These are phyloP conservation scores for Tyrannus savana DNA, from an alignment of 2,113 vertebrate genomes.

Conservation along the genomic window DNA sequence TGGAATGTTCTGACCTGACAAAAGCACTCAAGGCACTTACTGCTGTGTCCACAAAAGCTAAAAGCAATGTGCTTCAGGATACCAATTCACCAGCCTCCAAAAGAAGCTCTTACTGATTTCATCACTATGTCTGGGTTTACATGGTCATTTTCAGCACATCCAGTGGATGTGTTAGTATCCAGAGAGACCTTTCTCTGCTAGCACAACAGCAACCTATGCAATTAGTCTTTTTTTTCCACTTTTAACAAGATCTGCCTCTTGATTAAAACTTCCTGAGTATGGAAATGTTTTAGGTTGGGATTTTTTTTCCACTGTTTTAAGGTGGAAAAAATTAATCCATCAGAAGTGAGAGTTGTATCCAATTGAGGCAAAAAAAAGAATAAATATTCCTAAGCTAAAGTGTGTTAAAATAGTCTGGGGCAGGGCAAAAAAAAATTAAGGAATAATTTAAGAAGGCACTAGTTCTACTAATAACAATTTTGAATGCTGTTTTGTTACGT, in stretches of 20 bases:
- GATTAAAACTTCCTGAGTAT: background rate
- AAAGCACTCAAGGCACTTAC: slow-evolving; percentile 8
- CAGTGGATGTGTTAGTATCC: background rate
- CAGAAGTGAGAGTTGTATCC: background rate
- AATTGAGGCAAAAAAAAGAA: background rate
- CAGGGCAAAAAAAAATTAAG: background rate
- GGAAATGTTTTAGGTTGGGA: background rate
- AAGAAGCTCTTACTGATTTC: background rate
- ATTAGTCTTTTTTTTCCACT: background rate
- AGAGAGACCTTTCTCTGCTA: background rate
- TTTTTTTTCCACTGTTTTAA: background rate
- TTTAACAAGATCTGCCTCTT: background rate
- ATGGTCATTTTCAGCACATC: background rate
- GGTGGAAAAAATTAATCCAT: background rate
- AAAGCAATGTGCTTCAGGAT: background rate
- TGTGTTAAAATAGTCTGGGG: background rate
- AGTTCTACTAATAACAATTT: background rate
- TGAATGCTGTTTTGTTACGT: background rate
- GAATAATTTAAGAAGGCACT: background rate
- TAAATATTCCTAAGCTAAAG: background rate
- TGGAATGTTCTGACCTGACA: slow-evolving; percentile 35
- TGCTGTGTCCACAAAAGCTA: background rate
- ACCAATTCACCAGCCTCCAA: background rate
- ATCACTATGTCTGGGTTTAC: background rate
- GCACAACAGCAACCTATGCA: background rate